A percentile compares a stretch with the other conserved stretches of the same genome.
Evolutionary conservation across 2,888 invertebrate species (phyloP).

Genomic region (Rhyacophila evoluta): DNA sequence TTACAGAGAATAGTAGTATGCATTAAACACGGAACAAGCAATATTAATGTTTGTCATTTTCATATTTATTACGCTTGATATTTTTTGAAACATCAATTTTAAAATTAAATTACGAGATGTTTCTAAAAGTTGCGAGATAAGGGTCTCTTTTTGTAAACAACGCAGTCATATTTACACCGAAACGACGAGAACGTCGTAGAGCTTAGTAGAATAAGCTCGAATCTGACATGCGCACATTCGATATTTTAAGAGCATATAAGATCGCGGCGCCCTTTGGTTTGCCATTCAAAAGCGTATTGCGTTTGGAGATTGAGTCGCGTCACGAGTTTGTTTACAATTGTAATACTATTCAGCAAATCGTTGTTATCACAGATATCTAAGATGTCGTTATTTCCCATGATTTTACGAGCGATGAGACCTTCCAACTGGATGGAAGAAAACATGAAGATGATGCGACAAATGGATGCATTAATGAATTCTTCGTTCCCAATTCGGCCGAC

Average conservation of each 20-base stretch:
- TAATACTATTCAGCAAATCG: too few species aligned
- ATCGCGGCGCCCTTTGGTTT: not conserved
- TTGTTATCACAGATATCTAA: too few species aligned
- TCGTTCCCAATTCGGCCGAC: constrained; percentile 33
- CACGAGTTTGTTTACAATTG: too few species aligned
- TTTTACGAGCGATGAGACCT: constrained; percentile 43
- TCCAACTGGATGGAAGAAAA: constrained; percentile 50
- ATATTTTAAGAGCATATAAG: not conserved
- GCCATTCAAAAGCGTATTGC: not conserved
- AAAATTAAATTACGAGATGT: too few species aligned
- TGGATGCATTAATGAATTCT: constrained; percentile 39
- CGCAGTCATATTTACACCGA: too few species aligned
- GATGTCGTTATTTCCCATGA: constrained; percentile 47
- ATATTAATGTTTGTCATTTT: too few species aligned
- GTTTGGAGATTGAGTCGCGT: not conserved
- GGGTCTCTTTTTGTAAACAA: too few species aligned
- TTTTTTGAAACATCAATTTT: too few species aligned
- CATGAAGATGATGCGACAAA: constrained; percentile 48
- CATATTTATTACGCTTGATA: too few species aligned
- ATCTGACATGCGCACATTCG: not conserved
- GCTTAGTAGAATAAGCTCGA: not conserved
- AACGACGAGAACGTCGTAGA: not conserved
- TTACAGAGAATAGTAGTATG: too few species aligned
- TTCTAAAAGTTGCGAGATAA: too few species aligned
- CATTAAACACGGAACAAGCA: too few species aligned